phyloP scores from a whole-genome alignment of 2,888 invertebrate species.

The Itoplectis maculator region DNA sequence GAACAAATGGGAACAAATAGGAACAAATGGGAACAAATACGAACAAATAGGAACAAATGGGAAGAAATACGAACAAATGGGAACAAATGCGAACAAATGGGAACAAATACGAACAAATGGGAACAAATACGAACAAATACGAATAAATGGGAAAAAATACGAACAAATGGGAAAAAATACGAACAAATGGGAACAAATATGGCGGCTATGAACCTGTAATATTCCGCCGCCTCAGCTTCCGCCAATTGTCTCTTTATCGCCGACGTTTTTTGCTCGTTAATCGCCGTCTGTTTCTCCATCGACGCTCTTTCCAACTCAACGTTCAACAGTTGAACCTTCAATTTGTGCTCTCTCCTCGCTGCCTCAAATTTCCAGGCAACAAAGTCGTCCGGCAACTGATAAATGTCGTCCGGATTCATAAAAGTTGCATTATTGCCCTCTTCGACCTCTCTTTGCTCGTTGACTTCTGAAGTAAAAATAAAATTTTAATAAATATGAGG shows the following conservation, averaged over 20 bases:
- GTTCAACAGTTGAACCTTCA: slow-evolving; percentile 76
- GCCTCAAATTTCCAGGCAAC: slow-evolving; percentile 71
- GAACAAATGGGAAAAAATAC: too few species aligned
- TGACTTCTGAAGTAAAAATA: slow-evolving; percentile 6
- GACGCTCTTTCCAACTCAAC: slow-evolving; percentile 78
- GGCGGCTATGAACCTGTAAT: slow-evolving; percentile 69
- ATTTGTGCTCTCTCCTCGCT: slow-evolving; percentile 75
- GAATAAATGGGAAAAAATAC: too few species aligned
- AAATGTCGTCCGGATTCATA: slow-evolving; percentile 42
- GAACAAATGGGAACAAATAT: not conserved
- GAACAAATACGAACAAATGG: too few species aligned
- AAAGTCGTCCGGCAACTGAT: slow-evolving; percentile 52
- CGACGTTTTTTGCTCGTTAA: slow-evolving; percentile 77
- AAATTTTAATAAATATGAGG: too few species aligned
- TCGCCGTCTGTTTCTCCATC: slow-evolving; percentile 76
- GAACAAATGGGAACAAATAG: too few species aligned
- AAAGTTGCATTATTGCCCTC: slow-evolving; percentile 46
- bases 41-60: too few species aligned
- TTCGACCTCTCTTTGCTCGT: slow-evolving; percentile 40
- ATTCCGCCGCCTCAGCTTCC: slow-evolving; percentile 73
- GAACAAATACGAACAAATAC: too few species aligned
- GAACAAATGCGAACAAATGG: too few species aligned
- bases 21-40: too few species aligned
- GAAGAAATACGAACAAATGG: too few species aligned
- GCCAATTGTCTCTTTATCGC: slow-evolving; percentile 75